phyloP scores from a whole-genome alignment of 2,113 vertebrate genomes.

The Ariopsis seemanni region DNA sequence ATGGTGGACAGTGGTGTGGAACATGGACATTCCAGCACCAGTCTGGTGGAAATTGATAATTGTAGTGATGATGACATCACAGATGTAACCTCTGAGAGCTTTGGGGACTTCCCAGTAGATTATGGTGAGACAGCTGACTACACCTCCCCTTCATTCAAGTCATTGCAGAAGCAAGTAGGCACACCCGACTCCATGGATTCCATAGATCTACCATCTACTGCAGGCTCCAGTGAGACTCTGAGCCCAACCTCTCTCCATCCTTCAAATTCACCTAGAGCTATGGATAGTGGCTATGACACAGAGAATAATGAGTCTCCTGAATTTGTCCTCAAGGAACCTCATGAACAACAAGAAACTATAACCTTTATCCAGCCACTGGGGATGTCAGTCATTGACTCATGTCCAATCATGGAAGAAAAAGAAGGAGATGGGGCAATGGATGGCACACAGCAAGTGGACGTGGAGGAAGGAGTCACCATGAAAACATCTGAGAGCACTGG shows the following conservation, averaged over 20 bases:
- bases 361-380: conserved; percentile 58
- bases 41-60: conserved; percentile 73
- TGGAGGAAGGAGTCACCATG: conserved; percentile 40
- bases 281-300: conserved; percentile 95
- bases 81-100: conserved; percentile 80
- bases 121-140: conserved; percentile 68
- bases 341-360: conserved; percentile 74
- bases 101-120: conserved; percentile 70
- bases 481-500: conserved; percentile 62
- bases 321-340: conserved; percentile 87
- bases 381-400: conserved; percentile 34
- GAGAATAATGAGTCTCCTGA: conserved; percentile 96
- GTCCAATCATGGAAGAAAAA: conserved; percentile 53
- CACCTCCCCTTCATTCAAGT: conserved; percentile 68
- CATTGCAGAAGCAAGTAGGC: conserved; percentile 83
- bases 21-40: conserved; percentile 68
- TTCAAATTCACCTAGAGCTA: conserved; percentile 79
- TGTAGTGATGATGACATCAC: conserved; percentile 79
- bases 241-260: conserved; percentile 70
- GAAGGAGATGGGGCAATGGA: conserved; percentile 22
- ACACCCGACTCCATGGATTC: conserved; percentile 87
- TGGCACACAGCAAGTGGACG: conserved; percentile 25
- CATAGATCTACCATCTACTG: conserved; percentile 79
- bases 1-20: conserved; percentile 62
- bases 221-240: conserved; percentile 77